Conservation (phyloP, 35 echinoderm and acorn worm species). For the Anneissia japonica region DNA sequence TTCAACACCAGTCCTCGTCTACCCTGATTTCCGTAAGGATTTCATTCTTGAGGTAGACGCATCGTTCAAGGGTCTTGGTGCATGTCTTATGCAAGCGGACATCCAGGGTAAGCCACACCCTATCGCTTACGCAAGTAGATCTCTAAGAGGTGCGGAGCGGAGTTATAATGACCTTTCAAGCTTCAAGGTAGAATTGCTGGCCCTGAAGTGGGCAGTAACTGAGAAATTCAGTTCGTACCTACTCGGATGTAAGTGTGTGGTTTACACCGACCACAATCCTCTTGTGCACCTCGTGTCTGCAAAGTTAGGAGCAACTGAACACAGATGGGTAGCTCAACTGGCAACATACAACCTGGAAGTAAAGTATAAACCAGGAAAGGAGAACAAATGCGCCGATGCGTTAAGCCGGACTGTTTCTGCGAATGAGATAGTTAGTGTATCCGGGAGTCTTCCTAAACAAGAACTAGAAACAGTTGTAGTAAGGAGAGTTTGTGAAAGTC, state of each 20-base stretch:
- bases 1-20: slow-evolving; percentile 16
- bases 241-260: background rate
- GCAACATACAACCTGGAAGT: slow-evolving; percentile 17
- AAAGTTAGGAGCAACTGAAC: slow-evolving; percentile 28
- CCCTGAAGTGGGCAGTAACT: slow-evolving; percentile 38
- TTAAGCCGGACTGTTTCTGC: background rate
- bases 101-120: background rate
- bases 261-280: slow-evolving; percentile 37
- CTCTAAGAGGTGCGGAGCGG: background rate
- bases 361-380: slow-evolving; percentile 19
- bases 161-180: background rate
- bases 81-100: background rate
- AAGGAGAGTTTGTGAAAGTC: background rate
- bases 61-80: slow-evolving; percentile 14
- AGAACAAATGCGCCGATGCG: slow-evolving; percentile 26
- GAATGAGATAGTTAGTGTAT: background rate
- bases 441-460: background rate
- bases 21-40: slow-evolving; percentile 3
- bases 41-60: background rate
- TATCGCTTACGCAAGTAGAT: slow-evolving; percentile 36
- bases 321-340: slow-evolving; percentile 27
- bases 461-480: background rate
- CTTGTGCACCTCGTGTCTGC: slow-evolving; percentile 21
- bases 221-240: slow-evolving; percentile 33
- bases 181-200: slow-evolving; percentile 35